Conservation (phyloP, 2,888 invertebrate species). For the Metopia argyrocephala region DNA sequence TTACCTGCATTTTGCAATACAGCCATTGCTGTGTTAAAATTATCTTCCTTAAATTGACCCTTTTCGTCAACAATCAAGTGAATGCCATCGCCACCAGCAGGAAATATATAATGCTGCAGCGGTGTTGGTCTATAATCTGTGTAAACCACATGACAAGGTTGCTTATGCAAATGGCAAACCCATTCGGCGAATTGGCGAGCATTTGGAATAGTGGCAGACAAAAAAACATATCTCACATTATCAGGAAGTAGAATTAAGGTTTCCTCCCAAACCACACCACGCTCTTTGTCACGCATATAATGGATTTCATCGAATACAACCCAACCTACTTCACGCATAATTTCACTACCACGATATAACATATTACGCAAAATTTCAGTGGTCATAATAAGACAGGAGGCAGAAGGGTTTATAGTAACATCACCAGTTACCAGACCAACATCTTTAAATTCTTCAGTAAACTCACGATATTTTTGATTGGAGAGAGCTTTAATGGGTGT, state of each 20-base stretch:
- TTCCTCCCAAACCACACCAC: slow-evolving; percentile 99
- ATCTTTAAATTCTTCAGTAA: slow-evolving; percentile 97
- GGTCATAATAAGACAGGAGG: slow-evolving; percentile 99
- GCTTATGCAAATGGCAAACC: slow-evolving; percentile 95
- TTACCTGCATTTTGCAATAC: slow-evolving; percentile 87
- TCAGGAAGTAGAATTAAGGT: slow-evolving; percentile 97
- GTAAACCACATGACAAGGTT: slow-evolving; percentile 99
- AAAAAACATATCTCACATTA: slow-evolving; percentile 98
- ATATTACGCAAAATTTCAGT: slow-evolving; percentile 99
- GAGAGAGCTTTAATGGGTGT: slow-evolving; percentile 99
- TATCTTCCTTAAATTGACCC: slow-evolving; percentile 97
- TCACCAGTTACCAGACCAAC: slow-evolving; percentile 99
- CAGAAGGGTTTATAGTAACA: slow-evolving; percentile 98
- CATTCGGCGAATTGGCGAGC: slow-evolving; percentile 97
- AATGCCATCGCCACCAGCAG: slow-evolving; percentile 96
- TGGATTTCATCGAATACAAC: slow-evolving; percentile 99
- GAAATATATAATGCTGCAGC: slow-evolving; percentile 98
- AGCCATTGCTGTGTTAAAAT: slow-evolving; percentile 98
- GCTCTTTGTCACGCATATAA: slow-evolving; percentile 99
- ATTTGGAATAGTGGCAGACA: slow-evolving; percentile 99
- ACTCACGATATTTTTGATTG: slow-evolving; percentile 99
- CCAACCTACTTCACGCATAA: slow-evolving; percentile 99
- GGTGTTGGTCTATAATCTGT: slow-evolving; percentile 99
- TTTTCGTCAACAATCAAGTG: slow-evolving; percentile 97
- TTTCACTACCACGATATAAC: slow-evolving; percentile 98